phyloP scores from a whole-genome alignment of 2,888 invertebrate species.

The Andrena praecox region DNA sequence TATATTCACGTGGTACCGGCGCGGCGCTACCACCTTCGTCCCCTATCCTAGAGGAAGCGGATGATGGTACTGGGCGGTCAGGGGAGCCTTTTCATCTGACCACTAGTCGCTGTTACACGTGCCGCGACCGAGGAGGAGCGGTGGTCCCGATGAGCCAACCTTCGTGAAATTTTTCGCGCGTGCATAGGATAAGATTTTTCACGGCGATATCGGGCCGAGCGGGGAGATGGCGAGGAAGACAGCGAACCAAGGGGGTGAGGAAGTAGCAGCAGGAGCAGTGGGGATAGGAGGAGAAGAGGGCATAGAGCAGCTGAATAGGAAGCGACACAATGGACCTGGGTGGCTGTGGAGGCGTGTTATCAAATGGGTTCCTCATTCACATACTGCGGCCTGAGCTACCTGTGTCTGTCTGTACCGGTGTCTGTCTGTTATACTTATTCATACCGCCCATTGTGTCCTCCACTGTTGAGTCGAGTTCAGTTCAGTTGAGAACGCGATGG shows the following conservation, averaged over 20 bases:
- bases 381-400: constrained; percentile 84
- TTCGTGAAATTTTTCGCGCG: constrained; percentile 42
- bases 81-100: constrained; percentile 4
- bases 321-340: constrained; percentile 84
- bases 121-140: neutral
- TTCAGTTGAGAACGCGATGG: constrained; percentile 85
- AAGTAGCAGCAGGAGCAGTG: constrained; percentile 49
- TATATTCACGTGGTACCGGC: constrained; percentile 6
- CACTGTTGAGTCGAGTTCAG: constrained; percentile 85
- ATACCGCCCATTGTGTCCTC: constrained; percentile 84
- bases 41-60: neutral
- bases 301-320: constrained; percentile 84
- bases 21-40: neutral
- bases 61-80: too few species aligned
- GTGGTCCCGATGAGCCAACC: neutral
- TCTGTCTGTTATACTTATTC: constrained; percentile 85
- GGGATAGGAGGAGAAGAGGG: constrained; percentile 77
- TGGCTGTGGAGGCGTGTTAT: constrained; percentile 85
- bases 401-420: constrained; percentile 84
- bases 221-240: constrained; percentile 54
- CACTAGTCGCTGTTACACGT: neutral
- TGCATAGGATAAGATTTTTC: constrained; percentile 76
- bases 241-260: constrained; percentile 61
- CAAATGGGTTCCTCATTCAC: constrained; percentile 85
- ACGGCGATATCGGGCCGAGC: constrained; percentile 75